Evolutionary conservation across 1,140 invertebrate species (phyloP), one percentile per base, ranked within the genome.

Genomic region (Brachionus sp.): DNA sequence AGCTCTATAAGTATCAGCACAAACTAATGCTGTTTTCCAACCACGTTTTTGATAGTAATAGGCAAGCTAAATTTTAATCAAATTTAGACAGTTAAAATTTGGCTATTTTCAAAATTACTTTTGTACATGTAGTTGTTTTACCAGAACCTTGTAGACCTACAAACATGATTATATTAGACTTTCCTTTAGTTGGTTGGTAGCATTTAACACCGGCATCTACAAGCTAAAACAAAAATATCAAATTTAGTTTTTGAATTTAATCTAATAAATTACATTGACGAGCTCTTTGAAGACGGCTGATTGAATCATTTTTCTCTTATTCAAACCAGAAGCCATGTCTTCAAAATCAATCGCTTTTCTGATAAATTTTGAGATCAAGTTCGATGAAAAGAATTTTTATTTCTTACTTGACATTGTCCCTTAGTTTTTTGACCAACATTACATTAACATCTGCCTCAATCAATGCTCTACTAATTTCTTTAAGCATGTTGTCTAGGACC

Each of bases 391-490:
- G 35, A 19, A 9, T 29, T 50, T 19, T 12, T 10, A 16, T 25
- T 73, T 83, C 84, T 85, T 87, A 90, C 90, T 95, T 92, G n/a
- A 99, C 96, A 96, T 98, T 99, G 91, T 98, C 95, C 85, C 97
- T 91, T 10, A 99, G 90, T 88, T 95, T 93, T 90, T 98, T 98
- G 0, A 99, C 97, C 84, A 99, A 91, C 86, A 93, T 92, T 85
- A 99, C 97, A 90, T 99, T 99, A 29, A 99, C 97, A 93, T 99
- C 98, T 86, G 97, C 95, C 91, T 99, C 97, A 35, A 99, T 90
- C 82, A 99, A 91, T 25, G 98, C 98, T 77, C 94, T 93, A 88
- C 96, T 98, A 87, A 99, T 97, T 89, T 99, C 97, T 90, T 99
- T 99, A 25, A 99, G 93, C 95, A 99, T 98, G 90, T 95, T 94